Evolutionary conservation across 2,797 vertebrate species (phyloP).

Genomic region (Lycodopsis pacificus): DNA sequence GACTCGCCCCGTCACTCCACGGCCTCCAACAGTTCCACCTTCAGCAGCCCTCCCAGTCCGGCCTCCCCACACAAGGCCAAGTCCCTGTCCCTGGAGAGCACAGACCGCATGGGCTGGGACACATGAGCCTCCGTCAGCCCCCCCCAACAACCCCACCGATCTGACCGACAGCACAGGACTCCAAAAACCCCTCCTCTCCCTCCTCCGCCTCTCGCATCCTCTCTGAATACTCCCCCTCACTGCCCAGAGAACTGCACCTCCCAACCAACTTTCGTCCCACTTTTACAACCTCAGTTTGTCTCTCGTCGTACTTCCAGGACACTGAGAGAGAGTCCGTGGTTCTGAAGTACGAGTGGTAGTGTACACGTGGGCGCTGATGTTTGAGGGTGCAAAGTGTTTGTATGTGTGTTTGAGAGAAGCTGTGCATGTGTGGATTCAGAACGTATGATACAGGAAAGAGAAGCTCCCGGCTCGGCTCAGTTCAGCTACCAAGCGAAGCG

Average conservation of each 20-base stretch:
- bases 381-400: slow-evolving; percentile 3
- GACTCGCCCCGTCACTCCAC: slow-evolving; percentile 98
- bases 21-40: slow-evolving; percentile 98
- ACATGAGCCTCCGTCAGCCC: slow-evolving; percentile 84
- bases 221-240: slow-evolving; percentile 47
- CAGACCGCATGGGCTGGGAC: slow-evolving; percentile 95
- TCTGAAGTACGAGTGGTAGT: neutral
- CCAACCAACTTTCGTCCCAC: slow-evolving; percentile 42
- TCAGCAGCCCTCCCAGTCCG: slow-evolving; percentile 98
- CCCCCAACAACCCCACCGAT: neutral
- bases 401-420: slow-evolving; percentile 34
- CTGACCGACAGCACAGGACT: slow-evolving; percentile 70
- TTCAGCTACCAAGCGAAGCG: neutral
- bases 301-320: slow-evolving; percentile 36
- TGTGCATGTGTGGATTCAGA: slow-evolving; percentile 41
- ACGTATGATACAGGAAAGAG: slow-evolving; percentile 50
- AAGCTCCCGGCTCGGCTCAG: slow-evolving; percentile 10
- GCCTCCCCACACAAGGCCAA: slow-evolving; percentile 97
- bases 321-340: slow-evolving; percentile 1
- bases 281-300: slow-evolving; percentile 17
- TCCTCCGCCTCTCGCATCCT: slow-evolving; percentile 32
- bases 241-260: slow-evolving; percentile 75
- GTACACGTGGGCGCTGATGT: slow-evolving; percentile 40
- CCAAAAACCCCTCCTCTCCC: slow-evolving; percentile 24
- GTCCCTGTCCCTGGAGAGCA: slow-evolving; percentile 97